phyloP scores from a whole-genome alignment of 2,797 vertebrate genomes.

The Catostomus latipinnis region DNA sequence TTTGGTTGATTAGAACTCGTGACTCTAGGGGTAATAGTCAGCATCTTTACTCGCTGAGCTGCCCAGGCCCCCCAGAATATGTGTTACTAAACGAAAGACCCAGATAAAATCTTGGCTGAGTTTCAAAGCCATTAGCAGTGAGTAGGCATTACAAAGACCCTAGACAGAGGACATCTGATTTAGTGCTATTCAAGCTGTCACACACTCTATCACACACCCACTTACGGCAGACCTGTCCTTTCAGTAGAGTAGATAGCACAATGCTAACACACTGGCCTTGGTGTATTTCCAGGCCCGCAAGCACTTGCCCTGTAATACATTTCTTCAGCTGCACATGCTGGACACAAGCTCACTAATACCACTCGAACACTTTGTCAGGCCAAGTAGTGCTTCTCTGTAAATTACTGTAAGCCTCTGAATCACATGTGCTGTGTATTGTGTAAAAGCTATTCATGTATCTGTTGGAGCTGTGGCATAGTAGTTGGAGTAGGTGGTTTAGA shows the following conservation, averaged over 20 bases:
- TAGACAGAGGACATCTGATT: constrained; percentile 33
- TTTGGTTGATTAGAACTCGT: too few species aligned
- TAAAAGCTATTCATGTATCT: constrained; percentile 5
- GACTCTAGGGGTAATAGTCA: too few species aligned
- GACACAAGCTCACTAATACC: constrained; percentile 21
- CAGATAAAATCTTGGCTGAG: constrained; percentile 17
- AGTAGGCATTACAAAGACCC: constrained; percentile 28
- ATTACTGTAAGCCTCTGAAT: constrained; percentile 18
- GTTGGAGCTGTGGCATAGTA: neutral
- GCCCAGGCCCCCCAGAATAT: neutral
- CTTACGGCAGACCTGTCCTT: constrained; percentile 36
- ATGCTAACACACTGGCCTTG: constrained; percentile 35
- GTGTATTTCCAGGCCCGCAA: constrained; percentile 33
- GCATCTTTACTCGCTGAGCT: too few species aligned
- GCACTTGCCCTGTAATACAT: constrained; percentile 25
- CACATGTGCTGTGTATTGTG: neutral
- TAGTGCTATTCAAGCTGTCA: constrained; percentile 30
- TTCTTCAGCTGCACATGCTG: constrained; percentile 15
- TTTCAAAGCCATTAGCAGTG: constrained; percentile 43
- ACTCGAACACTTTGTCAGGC: constrained; percentile 31
- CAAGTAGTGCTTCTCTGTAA: constrained; percentile 7
- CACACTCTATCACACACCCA: constrained; percentile 10
- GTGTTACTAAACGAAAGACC: constrained; percentile 8
- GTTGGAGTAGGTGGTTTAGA: neutral
- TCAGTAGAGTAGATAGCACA: constrained; percentile 21